A percentile compares a stretch with the other conserved stretches of the same genome.
These are phyloP conservation scores for Hemiscyllium ocellatum DNA, from an alignment of 2,113 vertebrate genomes.

Conservation along the genomic window DNA sequence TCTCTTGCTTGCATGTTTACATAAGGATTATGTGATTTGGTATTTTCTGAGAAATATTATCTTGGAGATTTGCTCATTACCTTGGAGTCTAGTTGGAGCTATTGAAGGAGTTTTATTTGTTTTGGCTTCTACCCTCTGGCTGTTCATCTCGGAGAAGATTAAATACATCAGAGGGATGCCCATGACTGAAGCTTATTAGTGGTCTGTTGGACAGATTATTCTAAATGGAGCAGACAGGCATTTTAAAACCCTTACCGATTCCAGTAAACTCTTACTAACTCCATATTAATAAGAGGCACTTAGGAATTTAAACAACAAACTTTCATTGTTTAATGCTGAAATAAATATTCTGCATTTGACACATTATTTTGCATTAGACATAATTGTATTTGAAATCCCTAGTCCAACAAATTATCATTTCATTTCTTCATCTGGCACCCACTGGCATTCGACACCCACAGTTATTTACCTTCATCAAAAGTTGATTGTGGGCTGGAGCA, in stretches of 20 bases:
- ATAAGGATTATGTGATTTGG: not conserved
- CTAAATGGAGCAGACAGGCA: not conserved
- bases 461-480: not conserved
- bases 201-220: not conserved
- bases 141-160: not conserved
- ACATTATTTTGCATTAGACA: not conserved
- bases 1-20: not conserved
- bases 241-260: not conserved
- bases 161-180: too few relatives aligned
- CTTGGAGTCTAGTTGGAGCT: not conserved
- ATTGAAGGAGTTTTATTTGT: not conserved
- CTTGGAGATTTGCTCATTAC: not conserved
- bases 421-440: not conserved
- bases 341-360: not conserved
- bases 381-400: not conserved
- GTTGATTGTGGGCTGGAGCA: not conserved
- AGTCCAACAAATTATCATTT: not conserved
- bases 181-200: not conserved
- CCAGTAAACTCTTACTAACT: not conserved
- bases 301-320: not conserved
- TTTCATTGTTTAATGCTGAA: not conserved
- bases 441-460: not conserved
- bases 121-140: not conserved
- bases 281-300: not conserved
- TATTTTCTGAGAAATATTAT: not conserved